These are phyloP conservation scores for Centropus bengalensis DNA, from an alignment of 2,113 vertebrate species.

Conservation along the genomic window DNA sequence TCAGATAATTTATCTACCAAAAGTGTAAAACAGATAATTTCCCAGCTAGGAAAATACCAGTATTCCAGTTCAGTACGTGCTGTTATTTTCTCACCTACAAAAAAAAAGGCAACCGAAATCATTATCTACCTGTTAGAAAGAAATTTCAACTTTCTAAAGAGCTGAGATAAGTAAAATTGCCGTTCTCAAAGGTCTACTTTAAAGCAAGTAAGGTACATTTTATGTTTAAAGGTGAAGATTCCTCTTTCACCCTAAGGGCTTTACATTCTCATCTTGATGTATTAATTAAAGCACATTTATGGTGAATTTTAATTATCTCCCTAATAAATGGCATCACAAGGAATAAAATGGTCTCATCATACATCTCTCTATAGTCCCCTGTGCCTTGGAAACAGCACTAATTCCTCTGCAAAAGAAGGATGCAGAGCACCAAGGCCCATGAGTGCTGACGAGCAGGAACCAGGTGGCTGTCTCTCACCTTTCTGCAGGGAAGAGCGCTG, in stretches of 20 bases:
- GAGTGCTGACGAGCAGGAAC: neutral
- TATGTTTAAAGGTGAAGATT: slow-evolving; percentile 58
- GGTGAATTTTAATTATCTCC: slow-evolving; percentile 64
- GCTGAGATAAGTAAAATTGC: slow-evolving; percentile 61
- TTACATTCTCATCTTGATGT: slow-evolving; percentile 60
- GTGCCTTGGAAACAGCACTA: neutral
- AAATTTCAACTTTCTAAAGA: slow-evolving; percentile 51
- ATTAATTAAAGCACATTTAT: slow-evolving; percentile 63
- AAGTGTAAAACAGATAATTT: slow-evolving; percentile 23
- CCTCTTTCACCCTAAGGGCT: slow-evolving; percentile 46
- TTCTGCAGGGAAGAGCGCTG: neutral
- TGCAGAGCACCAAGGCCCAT: neutral
- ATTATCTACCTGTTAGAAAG: slow-evolving; percentile 49
- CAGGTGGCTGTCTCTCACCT: neutral
- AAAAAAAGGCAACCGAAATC: slow-evolving; percentile 10
- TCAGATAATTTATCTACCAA: slow-evolving; percentile 38
- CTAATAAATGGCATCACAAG: slow-evolving; percentile 61
- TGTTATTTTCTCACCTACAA: slow-evolving; percentile 28
- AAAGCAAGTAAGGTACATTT: slow-evolving; percentile 39
- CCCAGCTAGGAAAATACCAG: slow-evolving; percentile 32
- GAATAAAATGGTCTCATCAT: slow-evolving; percentile 49
- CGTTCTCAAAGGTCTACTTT: slow-evolving; percentile 46
- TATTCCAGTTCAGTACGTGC: neutral
- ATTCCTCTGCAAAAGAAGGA: neutral
- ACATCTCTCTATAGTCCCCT: neutral